These are phyloP conservation scores for Spodoptera littoralis DNA, from an alignment of 2,888 invertebrate genomes.

Conservation along the genomic window DNA sequence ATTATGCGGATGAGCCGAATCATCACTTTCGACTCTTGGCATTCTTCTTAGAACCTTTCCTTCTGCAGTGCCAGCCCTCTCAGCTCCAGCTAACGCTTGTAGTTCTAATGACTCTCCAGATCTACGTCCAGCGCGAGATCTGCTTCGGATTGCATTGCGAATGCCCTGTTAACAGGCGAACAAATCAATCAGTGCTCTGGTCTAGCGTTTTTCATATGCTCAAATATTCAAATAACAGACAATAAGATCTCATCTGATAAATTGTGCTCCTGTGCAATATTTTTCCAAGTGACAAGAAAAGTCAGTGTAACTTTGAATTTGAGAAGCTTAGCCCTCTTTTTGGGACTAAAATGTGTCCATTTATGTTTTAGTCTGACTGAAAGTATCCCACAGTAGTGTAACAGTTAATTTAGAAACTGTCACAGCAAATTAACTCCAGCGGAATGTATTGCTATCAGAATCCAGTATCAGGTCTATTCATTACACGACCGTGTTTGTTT, in stretches of 20 bases:
- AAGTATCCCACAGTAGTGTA: neutral
- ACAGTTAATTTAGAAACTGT: slow-evolving; percentile 9
- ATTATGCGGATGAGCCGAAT: slow-evolving; percentile 84
- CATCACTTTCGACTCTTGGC: slow-evolving; percentile 93
- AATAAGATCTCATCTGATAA: too few relatives aligned
- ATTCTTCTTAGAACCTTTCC: slow-evolving; percentile 91
- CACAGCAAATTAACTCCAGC: slow-evolving; percentile 4
- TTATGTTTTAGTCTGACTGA: neutral
- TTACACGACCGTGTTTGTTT: slow-evolving; percentile 1
- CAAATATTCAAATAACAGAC: too few relatives aligned
- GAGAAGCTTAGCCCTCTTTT: neutral
- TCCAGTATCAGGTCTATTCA: slow-evolving; percentile 9
- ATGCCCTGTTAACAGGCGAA: slow-evolving; percentile 78
- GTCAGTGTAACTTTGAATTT: neutral
- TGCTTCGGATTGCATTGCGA: slow-evolving; percentile 88
- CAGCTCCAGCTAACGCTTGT: slow-evolving; percentile 77
- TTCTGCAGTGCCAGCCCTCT: slow-evolving; percentile 78
- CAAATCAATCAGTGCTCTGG: too few relatives aligned
- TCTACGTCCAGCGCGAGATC: slow-evolving; percentile 87
- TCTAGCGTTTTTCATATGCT: too few relatives aligned
- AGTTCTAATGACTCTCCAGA: slow-evolving; percentile 91
- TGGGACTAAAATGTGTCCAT: neutral
- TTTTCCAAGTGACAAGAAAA: too few relatives aligned
- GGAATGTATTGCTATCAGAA: slow-evolving; percentile 16
- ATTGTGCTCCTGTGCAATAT: too few relatives aligned